Evolutionary conservation across 2,888 invertebrate species (phyloP), one percentile per base, ranked within the genome.

Genomic region (Philhelius pedissequus): DNA sequence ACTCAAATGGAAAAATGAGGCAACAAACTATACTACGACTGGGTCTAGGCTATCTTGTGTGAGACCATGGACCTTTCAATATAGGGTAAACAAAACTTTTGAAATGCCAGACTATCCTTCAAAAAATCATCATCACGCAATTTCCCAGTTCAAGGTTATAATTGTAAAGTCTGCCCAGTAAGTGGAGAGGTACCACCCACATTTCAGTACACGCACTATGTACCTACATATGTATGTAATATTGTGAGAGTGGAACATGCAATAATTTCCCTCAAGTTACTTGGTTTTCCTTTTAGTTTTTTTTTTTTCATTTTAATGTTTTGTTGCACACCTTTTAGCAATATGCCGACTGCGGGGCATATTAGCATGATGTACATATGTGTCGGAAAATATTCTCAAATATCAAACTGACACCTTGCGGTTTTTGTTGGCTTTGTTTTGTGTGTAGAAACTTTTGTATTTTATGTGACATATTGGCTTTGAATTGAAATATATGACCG

Each of bases 401-500:
- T 69, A 52, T 76, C 81, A 77, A 68, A 71, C 70, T 75, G 81
- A 81, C 81, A 76, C 66, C 27, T 75, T 80, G 75, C 56, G 77
- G 76, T 79, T 80, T 71, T 62, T 32, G 40, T 25, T 20, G n/a
- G 38, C 66, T 30, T 73, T 48, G 64, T 50, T 58, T 71, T 48
- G 27, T 56, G 11, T 40, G n/a, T 15, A n/a, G 9, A 43, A 50
- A 54, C 58, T 38, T 38, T 58, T 30, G 35, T 43, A 43, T 43
- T 2, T n/a, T 45, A 50, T 56, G 64, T 70, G 77, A 71, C 76
- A 76, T 77, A 77, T 82, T 66, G 82, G 68, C 82, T 82, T 77
- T 77, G 82, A 82, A 73, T 77, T 77, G 82, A 82, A 73, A 77
- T 62, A 76, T 73, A 43, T 60, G 68, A 77, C 82, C 71, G 30